Conservation (phyloP, 2,888 invertebrate genomes). For the Caenorhabditis sp. region DNA sequence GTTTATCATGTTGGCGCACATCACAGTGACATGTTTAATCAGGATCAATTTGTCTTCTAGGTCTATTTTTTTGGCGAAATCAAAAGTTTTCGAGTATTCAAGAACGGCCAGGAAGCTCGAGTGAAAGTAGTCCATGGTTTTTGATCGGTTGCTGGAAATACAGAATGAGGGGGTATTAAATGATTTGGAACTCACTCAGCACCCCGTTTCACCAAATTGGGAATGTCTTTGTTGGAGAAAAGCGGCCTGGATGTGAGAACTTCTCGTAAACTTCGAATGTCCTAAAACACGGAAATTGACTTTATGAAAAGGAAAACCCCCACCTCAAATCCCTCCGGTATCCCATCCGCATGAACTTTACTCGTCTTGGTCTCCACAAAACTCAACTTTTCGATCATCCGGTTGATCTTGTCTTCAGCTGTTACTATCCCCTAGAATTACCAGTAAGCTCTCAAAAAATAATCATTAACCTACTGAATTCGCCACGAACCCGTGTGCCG, state of each 20-base stretch:
- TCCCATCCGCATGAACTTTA: constrained; percentile 9
- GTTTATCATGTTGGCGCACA: constrained; percentile 7
- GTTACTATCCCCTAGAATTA: not conserved
- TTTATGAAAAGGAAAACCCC: not conserved
- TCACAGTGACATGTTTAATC: constrained; percentile 7
- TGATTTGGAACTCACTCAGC: not conserved
- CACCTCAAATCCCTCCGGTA: constrained; percentile 26
- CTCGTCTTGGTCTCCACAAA: constrained; percentile 51
- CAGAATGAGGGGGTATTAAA: not conserved
- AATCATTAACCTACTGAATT: not conserved
- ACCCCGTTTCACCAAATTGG: not conserved
- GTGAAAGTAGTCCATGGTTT: not conserved
- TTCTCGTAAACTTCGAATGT: constrained; percentile 7
- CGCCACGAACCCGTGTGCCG: not conserved
- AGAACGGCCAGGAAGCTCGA: constrained; percentile 23
- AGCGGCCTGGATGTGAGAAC: not conserved
- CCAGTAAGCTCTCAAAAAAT: not conserved
- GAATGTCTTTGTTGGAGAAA: constrained; percentile 8
- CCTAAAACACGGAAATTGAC: constrained; percentile 3
- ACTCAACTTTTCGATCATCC: constrained; percentile 45
- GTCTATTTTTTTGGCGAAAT: constrained; percentile 2
- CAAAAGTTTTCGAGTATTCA: constrained; percentile 28
- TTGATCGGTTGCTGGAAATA: constrained; percentile 1
- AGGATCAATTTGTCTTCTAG: constrained; percentile 13
- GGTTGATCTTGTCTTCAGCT: constrained; percentile 20